Evolutionary conservation across 2,888 invertebrate genomes (phyloP).

Genomic region (Drosophila hawaiiensis): DNA sequence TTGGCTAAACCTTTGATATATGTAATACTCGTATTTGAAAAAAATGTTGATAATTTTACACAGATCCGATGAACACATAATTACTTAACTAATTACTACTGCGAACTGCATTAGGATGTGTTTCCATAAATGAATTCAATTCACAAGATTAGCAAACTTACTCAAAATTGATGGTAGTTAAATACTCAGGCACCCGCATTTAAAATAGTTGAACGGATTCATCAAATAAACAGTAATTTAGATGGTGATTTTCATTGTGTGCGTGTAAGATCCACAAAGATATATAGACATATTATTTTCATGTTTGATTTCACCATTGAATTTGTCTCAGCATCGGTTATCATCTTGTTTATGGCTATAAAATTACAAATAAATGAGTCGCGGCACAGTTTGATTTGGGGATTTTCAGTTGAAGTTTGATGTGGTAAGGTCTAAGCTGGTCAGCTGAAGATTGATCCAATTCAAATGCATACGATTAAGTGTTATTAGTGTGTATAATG

Average conservation of each 20-base stretch:
- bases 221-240: slow-evolving; percentile 40
- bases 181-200: slow-evolving; percentile 34
- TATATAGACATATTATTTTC: background rate
- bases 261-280: slow-evolving; percentile 1
- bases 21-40: background rate
- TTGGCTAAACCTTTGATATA: background rate
- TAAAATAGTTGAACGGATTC: slow-evolving; percentile 1
- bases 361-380: background rate
- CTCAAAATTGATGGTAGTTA: slow-evolving; percentile 9
- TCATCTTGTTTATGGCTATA: slow-evolving; percentile 20
- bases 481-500: slow-evolving; percentile 55
- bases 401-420: slow-evolving; percentile 28
- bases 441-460: slow-evolving; percentile 7
- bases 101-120: background rate
- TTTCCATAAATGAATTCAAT: background rate
- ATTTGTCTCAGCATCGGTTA: slow-evolving; percentile 13
- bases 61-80: background rate
- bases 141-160: slow-evolving; percentile 17
- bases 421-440: background rate
- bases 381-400: background rate
- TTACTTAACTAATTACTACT: background rate
- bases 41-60: background rate
- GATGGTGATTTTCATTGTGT: slow-evolving; percentile 19
- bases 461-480: slow-evolving; percentile 37
- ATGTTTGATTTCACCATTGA: background rate